Evolutionary conservation across 2,797 vertebrate genomes (phyloP).

Genomic region (Pempheris klunzingeri): DNA sequence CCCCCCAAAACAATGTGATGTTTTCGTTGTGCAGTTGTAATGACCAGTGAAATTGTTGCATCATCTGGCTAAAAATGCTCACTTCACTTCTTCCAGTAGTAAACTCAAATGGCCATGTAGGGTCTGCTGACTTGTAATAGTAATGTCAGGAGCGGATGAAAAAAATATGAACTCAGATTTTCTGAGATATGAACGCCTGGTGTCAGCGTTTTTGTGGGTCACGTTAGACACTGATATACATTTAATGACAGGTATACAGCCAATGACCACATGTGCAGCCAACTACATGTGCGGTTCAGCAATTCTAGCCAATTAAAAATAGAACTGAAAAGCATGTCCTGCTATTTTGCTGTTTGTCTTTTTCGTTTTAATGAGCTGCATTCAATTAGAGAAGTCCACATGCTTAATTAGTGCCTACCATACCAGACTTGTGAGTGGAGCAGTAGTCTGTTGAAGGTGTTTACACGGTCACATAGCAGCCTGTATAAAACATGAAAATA

Average conservation of each 20-base stretch:
- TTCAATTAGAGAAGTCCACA: constrained; percentile 1
- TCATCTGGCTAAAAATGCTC: constrained; percentile 12
- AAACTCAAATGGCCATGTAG: constrained; percentile 7
- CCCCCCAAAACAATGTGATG: background rate
- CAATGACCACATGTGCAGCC: background rate
- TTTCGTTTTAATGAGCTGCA: background rate
- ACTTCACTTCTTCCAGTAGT: background rate
- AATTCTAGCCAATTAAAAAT: background rate
- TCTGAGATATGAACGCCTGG: background rate
- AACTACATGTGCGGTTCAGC: too few relatives aligned
- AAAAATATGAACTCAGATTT: background rate
- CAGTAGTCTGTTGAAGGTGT: background rate
- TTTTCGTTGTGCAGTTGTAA: constrained; percentile 11
- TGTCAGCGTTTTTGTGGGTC: background rate
- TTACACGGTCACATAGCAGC: background rate
- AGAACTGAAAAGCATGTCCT: background rate
- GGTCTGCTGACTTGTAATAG: background rate
- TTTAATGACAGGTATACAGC: background rate
- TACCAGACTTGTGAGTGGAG: background rate
- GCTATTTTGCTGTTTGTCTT: background rate
- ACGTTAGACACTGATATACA: background rate
- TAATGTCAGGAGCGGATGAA: background rate
- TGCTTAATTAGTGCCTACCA: background rate
- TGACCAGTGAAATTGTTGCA: constrained; percentile 18
- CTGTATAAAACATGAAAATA: background rate